Evolutionary conservation across 2,888 invertebrate genomes (phyloP).

Genomic region (Osmoderma eremita): DNA sequence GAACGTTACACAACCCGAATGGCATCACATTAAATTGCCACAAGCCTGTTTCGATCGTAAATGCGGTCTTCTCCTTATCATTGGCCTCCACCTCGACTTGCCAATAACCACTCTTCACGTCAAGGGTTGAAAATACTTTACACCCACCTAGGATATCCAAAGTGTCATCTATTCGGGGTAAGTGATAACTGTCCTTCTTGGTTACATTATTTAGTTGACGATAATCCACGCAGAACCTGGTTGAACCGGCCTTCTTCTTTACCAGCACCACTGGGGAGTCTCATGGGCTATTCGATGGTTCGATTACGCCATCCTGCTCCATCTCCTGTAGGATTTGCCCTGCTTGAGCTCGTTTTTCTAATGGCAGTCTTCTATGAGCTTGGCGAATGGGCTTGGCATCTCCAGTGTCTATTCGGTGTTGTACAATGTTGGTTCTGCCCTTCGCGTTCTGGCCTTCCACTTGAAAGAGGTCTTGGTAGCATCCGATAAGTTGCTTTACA

Average conservation of each 20-base stretch:
- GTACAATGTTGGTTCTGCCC: too few relatives aligned
- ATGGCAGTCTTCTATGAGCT: background rate
- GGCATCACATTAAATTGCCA: conserved; percentile 52
- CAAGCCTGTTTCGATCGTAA: conserved; percentile 45
- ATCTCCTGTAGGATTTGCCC: conserved; percentile 9
- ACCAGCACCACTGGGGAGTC: conserved; percentile 47
- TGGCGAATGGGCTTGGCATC: background rate
- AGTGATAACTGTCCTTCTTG: conserved; percentile 44
- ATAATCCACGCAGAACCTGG: conserved; percentile 48
- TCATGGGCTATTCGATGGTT: conserved; percentile 41
- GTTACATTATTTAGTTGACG: conserved; percentile 41
- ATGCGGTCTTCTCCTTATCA: conserved; percentile 50
- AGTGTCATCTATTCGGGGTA: conserved; percentile 46
- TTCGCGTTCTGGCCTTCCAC: too few relatives aligned
- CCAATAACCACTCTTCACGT: conserved; percentile 46
- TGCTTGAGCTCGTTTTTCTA: conserved; percentile 20
- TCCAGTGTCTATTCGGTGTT: too few relatives aligned
- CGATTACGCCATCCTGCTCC: conserved; percentile 35
- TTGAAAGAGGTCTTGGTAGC: too few relatives aligned
- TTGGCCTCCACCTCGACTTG: conserved; percentile 41
- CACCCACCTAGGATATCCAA: conserved; percentile 46
- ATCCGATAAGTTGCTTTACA: too few relatives aligned
- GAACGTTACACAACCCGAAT: conserved; percentile 48
- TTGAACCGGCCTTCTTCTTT: conserved; percentile 46
- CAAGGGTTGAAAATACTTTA: conserved; percentile 40